Conservation (phyloP, 2,797 vertebrate species). For the Podarcis lilfordi region DNA sequence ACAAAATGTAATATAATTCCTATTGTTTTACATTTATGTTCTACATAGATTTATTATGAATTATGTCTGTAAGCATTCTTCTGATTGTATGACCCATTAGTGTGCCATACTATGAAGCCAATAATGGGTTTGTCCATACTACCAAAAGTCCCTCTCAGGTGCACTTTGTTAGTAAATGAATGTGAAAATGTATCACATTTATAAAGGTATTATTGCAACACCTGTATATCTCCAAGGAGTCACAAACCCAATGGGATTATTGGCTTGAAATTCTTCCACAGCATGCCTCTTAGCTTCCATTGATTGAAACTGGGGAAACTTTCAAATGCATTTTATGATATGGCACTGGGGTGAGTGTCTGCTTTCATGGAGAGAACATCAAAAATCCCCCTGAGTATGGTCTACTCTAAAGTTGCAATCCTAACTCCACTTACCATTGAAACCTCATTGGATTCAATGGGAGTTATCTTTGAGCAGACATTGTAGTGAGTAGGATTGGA, state of each 20-base stretch:
- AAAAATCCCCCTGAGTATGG: background rate
- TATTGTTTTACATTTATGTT: constrained; percentile 85
- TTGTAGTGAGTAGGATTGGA: too few relatives aligned
- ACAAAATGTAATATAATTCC: constrained; percentile 91
- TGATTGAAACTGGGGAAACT: background rate
- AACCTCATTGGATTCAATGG: too few relatives aligned
- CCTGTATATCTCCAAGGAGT: background rate
- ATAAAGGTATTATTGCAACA: constrained; percentile 15
- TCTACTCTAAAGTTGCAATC: background rate
- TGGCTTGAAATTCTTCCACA: background rate
- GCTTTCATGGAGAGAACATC: background rate
- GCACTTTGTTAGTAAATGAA: constrained; percentile 80
- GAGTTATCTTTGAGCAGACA: too few relatives aligned
- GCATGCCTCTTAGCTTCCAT: background rate
- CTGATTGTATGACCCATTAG: constrained; percentile 86
- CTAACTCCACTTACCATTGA: too few relatives aligned
- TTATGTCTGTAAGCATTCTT: constrained; percentile 81
- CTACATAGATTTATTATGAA: constrained; percentile 81
- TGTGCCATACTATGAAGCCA: constrained; percentile 84
- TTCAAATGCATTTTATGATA: background rate
- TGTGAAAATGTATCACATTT: constrained; percentile 60
- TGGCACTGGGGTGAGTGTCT: background rate
- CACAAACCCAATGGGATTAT: background rate
- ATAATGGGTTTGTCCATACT: constrained; percentile 80
- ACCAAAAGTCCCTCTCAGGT: constrained; percentile 83